Evolutionary conservation across 2,113 vertebrate genomes (phyloP), one percentile per base, ranked within the genome.

Genomic region (Acinonyx jubatus): DNA sequence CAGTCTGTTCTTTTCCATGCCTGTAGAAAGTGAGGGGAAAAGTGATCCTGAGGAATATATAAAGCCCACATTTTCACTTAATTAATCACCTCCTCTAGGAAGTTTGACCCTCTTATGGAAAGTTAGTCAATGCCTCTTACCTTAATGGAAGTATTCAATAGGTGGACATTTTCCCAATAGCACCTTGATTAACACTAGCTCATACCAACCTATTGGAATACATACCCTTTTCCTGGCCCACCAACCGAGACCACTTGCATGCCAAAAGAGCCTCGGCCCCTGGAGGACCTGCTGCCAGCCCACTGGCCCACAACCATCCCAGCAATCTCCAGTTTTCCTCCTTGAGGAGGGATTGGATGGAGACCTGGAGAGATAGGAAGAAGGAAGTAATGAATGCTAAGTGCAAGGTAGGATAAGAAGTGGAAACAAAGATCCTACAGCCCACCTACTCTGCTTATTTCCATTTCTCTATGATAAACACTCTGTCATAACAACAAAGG

Each of bases 251-350:
- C 99, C 97, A 99, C 99, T 97, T 99, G 99, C 99, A 99, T 99
- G 98, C 99, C 99, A 98, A 99, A 99, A 31, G 99, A 99, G 65
- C 99, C 99, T 98, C 99, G 99, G 15, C 99, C 99, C 55, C 99
- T 99, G 33, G 99, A 95, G 16, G 99, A 99, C 97, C 99, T 99
- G 98, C 99, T 99, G 85, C 99, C 99, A 36, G 99, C 99, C 99
- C 99, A 99, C 97, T 99, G 99, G 83, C 99, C 99, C 33, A 99
- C 99, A 45, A 99, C 99, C 99, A 99, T 99, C 55, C 99, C 99
- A 12, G 99, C 99, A 36, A 99, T 99, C 98, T 99, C 99, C 98
- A 99, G 98, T 98, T 99, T 99, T 96, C 99, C 99, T 98, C 99
- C 99, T 98, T 99, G 99, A 78, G 99, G 99, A 29, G 99, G 99